Evolutionary conservation across 2,888 invertebrate genomes (phyloP).

Genomic region (Himalopsyche anomala): DNA sequence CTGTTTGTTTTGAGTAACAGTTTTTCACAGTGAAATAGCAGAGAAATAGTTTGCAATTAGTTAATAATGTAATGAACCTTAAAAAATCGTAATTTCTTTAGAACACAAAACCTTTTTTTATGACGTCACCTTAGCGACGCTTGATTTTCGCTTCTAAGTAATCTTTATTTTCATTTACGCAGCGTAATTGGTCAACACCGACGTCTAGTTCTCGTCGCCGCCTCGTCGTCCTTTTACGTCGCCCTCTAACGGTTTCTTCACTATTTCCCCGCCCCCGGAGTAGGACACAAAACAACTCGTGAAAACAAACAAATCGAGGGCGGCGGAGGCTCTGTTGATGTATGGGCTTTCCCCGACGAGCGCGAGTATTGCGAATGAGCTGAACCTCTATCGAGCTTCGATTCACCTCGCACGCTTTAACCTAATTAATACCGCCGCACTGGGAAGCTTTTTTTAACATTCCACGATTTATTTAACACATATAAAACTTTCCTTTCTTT

Average conservation of each 20-base stretch:
- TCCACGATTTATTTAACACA: conserved; percentile 25
- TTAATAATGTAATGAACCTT: no score
- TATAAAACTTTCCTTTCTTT: conserved; percentile 52
- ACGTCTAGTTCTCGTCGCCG: conserved; percentile 53
- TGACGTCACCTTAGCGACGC: conserved; percentile 52
- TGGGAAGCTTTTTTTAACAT: conserved; percentile 47
- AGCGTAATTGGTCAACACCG: conserved; percentile 63
- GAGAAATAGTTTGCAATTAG: no score
- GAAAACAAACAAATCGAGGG: conserved; percentile 63
- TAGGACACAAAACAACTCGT: conserved; percentile 60
- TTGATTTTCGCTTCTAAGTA: conserved; percentile 53
- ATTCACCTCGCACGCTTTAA: conserved; percentile 57
- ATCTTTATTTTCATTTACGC: conserved; percentile 60
- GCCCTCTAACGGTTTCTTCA: not conserved
- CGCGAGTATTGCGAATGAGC: conserved; percentile 62
- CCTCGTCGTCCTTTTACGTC: conserved; percentile 1
- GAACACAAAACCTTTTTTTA: not conserved
- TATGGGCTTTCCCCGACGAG: conserved; percentile 59
- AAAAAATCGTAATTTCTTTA: no score
- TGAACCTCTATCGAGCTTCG: conserved; percentile 51
- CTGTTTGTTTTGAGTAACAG: no score
- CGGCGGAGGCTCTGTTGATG: conserved; percentile 56
- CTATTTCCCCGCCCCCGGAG: not conserved
- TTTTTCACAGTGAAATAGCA: no score
- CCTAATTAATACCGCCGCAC: conserved; percentile 61